Base-by-base conservation (phyloP, 2,113 vertebrate species). In the Lasiurus cinereus region DNA sequence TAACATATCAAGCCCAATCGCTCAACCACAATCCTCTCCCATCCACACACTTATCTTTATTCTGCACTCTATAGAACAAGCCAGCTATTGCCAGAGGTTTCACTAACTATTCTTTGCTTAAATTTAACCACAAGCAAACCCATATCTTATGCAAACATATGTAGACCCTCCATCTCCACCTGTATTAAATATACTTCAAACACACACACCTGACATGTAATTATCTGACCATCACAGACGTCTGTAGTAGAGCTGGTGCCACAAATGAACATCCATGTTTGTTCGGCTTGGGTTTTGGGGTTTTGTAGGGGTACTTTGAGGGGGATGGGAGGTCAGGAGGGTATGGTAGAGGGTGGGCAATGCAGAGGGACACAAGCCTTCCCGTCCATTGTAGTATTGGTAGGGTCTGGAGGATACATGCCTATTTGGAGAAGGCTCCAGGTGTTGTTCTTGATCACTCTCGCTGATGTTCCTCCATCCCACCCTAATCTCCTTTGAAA, bases 141-240 rank as follows among this genome's bases (percentile, higher is more conserved):
- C 73, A 18, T 16, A 46, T 85, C 69, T 62, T 78, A 85, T 19
- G 93, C 84, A 94, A 82, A 86, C 54, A 72, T 21, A 36, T 80
- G 67, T 27, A 76, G 59, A 50, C 39, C 18, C 6, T 87, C 46
- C 77, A 78, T 19, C 36, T 24, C 50, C 59, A 50, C 90, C 83
- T 83, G 52, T 54, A 78, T 83, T 56, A 90, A 43, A 56, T 48
- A 29, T 54, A 91, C 77, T 79, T 92, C 72, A 87, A 94, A 90
- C 50, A 69, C 88, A 87, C 1, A 66, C 70, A 48, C 21, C 50
- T 77, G 62, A 66, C 7, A 48, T 43, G 6, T 67, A 91, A 94
- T 83, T 80, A 85, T 64, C 85, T 88, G 77, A 52, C 78, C 92
- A 82, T 69, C 46, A 16, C 64, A 90, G 33, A 92, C 56, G 80